Evolutionary conservation across 2,797 vertebrate species (phyloP).

Genomic region (Acanthis flammea): DNA sequence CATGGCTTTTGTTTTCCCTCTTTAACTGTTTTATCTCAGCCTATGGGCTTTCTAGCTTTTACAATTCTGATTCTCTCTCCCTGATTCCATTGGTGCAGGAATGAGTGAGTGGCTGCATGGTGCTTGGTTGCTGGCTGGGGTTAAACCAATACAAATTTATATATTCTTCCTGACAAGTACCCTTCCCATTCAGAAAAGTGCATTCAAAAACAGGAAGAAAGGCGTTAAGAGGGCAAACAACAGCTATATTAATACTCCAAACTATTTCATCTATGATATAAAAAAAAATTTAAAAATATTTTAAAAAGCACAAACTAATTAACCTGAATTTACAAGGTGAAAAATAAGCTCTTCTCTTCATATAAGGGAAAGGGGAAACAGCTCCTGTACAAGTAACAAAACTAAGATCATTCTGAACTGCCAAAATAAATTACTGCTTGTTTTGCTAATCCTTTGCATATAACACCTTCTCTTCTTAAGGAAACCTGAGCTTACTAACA

Average conservation of each 20-base stretch:
- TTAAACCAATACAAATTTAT: neutral
- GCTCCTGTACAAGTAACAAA: neutral
- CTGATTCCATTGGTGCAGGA: neutral
- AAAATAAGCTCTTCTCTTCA: neutral
- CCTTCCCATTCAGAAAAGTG: neutral
- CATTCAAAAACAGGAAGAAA: neutral
- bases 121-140: too few species aligned
- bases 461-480: neutral
- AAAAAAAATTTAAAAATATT: neutral
- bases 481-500: neutral
- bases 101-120: fast-evolving
- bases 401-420: neutral
- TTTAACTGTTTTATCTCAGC: neutral
- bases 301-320: neutral
- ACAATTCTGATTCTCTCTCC: neutral
- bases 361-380: neutral
- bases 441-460: neutral
- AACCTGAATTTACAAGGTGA: neutral
- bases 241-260: neutral
- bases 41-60: neutral
- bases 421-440: neutral
- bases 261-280: neutral
- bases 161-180: neutral
- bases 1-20: neutral
- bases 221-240: neutral